Evolutionary conservation across 92 coral and sea anemone species (phyloP), one percentile per base, ranked within the genome.

Genomic region (Porites rus): DNA sequence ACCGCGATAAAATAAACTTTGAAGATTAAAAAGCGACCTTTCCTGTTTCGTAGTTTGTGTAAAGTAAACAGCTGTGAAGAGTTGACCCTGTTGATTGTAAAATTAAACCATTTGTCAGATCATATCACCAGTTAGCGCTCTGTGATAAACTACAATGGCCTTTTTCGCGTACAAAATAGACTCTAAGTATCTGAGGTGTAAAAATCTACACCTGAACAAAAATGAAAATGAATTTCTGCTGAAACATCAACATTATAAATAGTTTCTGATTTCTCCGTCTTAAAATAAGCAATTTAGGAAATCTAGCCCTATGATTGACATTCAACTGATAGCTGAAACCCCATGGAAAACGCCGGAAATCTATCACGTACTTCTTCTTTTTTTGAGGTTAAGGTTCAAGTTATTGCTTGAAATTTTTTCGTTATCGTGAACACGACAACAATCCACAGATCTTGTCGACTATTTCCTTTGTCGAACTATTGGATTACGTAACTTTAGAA

Each of bases 61-160:
- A 72, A 83, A 65, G 79, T 74, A 74, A 73, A 83, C 87, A 74
- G 87, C 61, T 83, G 54, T 74, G 60, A 72, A 63, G 74, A 50
- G 58, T 51, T 83, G 80, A 63, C 77, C 67, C 87, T 83, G 87
- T 72, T 83, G 87, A 83, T 58, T 73, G 87, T 72, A 83, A 83
- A 74, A 83, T 83, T 72, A 73, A 74, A 65, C 80, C 80, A 83
- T 62, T 83, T 53, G 80, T 83, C 80, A 83, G 80, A 83, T 83
- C 79, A 74, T 83, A 64, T 73, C 87, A 74, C 87, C 62, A 64
- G 24, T 19, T 22, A 43, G 51, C 31, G 69, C 8, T 16, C 65
- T 80, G 25, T 10, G 77, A 56, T 20, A 63, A 4, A 56, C 46
- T 38, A 38, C 46, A 58, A 14, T 22, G 62, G 51, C 51, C 52